These are phyloP conservation scores for Tribolium madens DNA, from an alignment of 1,140 invertebrate genomes.

Conservation along the genomic window DNA sequence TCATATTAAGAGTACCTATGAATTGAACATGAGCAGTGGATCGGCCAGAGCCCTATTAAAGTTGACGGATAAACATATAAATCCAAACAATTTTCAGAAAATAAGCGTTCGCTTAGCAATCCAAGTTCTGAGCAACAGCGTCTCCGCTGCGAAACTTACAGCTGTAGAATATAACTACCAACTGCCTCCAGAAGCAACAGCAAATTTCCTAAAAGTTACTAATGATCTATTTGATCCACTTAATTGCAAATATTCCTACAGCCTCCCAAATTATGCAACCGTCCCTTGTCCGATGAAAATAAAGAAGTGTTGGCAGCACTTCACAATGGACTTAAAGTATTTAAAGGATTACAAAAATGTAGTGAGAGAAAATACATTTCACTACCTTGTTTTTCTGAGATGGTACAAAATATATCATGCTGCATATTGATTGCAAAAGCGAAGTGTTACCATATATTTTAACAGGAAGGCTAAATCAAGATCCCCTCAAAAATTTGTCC, in stretches of 20 bases:
- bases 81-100: constrained; percentile 49
- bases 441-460: neutral
- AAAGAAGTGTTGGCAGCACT: neutral
- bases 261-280: neutral
- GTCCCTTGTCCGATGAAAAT: neutral
- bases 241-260: neutral
- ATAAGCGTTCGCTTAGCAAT: constrained; percentile 55
- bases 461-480: constrained; percentile 3
- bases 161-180: constrained; percentile 50
- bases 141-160: constrained; percentile 48
- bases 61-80: no score
- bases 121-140: constrained; percentile 53
- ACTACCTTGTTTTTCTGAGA: constrained; percentile 39
- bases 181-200: constrained; percentile 39
- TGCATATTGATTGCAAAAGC: neutral
- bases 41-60: no score
- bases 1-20: no score
- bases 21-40: no score
- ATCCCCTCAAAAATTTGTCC: constrained; percentile 3
- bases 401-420: constrained; percentile 40
- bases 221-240: constrained; percentile 48
- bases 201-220: constrained; percentile 44
- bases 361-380: neutral
- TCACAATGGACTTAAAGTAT: neutral
- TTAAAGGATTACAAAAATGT: neutral